Percentiles rank a stretch among this genome's conserved stretches.
These are phyloP conservation scores for Cercocebus atys DNA, from an alignment of 2,113 vertebrate species.

Conservation along the genomic window DNA sequence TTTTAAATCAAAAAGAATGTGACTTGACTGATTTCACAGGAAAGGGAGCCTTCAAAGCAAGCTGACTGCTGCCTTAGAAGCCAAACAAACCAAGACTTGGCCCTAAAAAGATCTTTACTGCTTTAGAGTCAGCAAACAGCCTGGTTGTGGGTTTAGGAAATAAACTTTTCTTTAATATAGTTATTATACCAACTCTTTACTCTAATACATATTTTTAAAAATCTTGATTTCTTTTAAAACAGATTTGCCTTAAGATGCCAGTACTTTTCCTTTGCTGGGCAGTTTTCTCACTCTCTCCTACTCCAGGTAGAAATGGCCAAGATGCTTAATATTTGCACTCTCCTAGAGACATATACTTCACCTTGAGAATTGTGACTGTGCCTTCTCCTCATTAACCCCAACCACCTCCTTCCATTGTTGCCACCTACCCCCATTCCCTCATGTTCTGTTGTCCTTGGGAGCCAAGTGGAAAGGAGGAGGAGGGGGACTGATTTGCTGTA, in stretches of 20 bases:
- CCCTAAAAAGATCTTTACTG: neutral
- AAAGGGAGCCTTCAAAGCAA: neutral
- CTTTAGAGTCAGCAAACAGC: neutral
- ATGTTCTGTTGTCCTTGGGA: neutral
- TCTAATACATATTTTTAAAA: neutral
- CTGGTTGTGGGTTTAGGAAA: neutral
- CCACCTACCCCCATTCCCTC: fast-evolving
- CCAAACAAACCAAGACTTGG: neutral
- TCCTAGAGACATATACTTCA: neutral
- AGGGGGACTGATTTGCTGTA: neutral
- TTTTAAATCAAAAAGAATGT: neutral
- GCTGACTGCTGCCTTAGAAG: neutral
- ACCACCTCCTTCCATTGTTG: neutral
- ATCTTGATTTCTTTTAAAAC: neutral
- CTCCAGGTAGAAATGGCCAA: neutral
- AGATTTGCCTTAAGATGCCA: neutral
- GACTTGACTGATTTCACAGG: neutral
- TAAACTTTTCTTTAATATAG: neutral
- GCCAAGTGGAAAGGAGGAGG: neutral
- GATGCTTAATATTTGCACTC: neutral
- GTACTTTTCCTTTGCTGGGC: neutral
- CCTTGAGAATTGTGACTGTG: neutral
- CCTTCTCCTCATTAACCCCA: neutral
- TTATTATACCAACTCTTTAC: neutral
- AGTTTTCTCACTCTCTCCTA: neutral